Base-by-base conservation (phyloP, 2,113 vertebrate genomes). In the Petromus typicus region DNA sequence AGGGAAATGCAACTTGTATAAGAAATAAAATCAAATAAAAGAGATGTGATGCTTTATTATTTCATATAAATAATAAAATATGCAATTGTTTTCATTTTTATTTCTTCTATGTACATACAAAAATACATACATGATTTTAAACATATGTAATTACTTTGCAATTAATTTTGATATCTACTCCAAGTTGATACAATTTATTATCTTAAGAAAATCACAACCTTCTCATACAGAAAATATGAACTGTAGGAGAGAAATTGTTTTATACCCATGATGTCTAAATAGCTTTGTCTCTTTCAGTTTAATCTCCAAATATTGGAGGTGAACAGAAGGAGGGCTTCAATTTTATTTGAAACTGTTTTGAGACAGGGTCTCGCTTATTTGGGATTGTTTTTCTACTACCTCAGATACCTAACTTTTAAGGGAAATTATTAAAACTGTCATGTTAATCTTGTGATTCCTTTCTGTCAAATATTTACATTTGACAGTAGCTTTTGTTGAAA, bases 401-500 rank as follows among this genome's bases (percentile, higher is more conserved):
- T 59, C 10, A 71, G n/a, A 82, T 18, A 89, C 56, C 79, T 93
- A 94, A 86, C 56, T 84, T 75, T 76, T 66, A 64, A 76, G 34
- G 17, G 37, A 81, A 92, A 71, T 64, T 34, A 80, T n/a, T 79
- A 71, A 82, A 27, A 2, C 6, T 64, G 23, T 93, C 30, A 54
- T 32, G 86, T 93, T 84, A 66, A 9, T 87, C 23, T 78, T 61
- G 2, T 66, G 76, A 30, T 64, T 87, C 8, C 0, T 30, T 84
- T 83, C 27, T 87, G n/a, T n/a, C 84, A 40, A 10, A 82, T 91
- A 25, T 89, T 90, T 81, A 59, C 8, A 48, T 86, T 94, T 91
- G 56, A 64, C 11, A 48, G 61, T 45, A 37, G 32, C 80, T 93
- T 97, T 93, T 18, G 61, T 80, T 89, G 40, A 73, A 88, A 90